Base-by-base conservation (phyloP, 2,113 vertebrate genomes). In the Xiphophorus maculatus region DNA sequence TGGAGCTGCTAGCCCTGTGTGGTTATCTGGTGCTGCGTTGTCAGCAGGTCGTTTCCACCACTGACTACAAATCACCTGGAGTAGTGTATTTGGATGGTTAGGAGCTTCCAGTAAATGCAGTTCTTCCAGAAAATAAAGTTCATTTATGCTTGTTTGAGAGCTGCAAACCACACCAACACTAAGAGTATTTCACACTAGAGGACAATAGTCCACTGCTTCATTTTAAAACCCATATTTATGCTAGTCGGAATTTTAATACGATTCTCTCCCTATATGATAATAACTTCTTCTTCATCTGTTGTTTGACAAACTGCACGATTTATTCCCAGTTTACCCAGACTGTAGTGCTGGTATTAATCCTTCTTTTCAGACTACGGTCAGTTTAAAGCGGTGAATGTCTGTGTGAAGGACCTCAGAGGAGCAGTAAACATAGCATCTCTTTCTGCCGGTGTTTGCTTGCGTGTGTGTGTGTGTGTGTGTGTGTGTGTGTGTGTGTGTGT, bases 381-480 rank as follows among this genome's bases (percentile, higher is more conserved):
- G 32, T 11, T 30, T 37, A 30, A 29, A 51, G 42, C 7, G 13
- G 12, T 51, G 27, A 4, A 29, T 44, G 13, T 19, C 19, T 54
- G 17, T 54, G 6, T 17, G 48, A 29, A 63, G 61, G 27, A 7
- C 13, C n/a, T 28, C 15, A 28, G 22, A n/a, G n/a, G 58, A 28
- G n/a, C 9, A 28, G 10, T 61, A 27, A 42, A 63, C 28, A 29
- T 13, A 63, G 61, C 28, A 63, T 63, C 28, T 14, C 28, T 63
- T 63, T 25, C 33, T 67, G n/a, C 63, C 44, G 22, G 44, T 0
- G 68, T 71, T 22, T 77, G 68, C 15, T n/a, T n/a, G 63, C 60
- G 19, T 67, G 12, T 28, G 66, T 29, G 11, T 42, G 40, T 67
- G 12, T 28, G 66, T 27, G 10, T 15, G 40, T n/a, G 63, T 63